Percentiles rank a stretch among this genome's conserved stretches.
phyloP scores from a whole-genome alignment of 1,140 invertebrate genomes.

The Drosophila repletoides region DNA sequence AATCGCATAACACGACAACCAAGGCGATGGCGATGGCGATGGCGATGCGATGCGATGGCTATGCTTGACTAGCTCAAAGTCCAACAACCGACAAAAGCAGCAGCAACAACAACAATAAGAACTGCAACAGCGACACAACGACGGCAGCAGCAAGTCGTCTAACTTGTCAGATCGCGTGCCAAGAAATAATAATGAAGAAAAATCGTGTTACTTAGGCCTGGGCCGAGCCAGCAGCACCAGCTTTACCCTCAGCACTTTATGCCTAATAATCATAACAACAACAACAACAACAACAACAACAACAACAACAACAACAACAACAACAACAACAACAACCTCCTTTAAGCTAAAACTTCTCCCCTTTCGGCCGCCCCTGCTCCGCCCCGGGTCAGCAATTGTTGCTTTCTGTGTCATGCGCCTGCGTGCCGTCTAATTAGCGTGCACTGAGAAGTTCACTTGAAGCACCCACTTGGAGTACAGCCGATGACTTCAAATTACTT shows the following conservation, averaged over 20 bases:
- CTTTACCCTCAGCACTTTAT: conserved; percentile 69
- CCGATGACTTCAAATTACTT: conserved; percentile 26
- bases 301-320: background rate
- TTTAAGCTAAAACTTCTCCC: conserved; percentile 4
- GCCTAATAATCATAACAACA: conserved; percentile 62
- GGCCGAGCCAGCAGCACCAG: conserved; percentile 24
- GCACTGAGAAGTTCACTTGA: conserved; percentile 38
- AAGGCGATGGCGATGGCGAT: conserved; percentile 66
- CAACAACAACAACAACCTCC: conserved; percentile 5
- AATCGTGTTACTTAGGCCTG: conserved; percentile 72
- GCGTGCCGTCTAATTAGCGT: conserved; percentile 67
- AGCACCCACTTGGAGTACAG: background rate
- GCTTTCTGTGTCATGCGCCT: conserved; percentile 56
- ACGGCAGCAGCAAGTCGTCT: conserved; percentile 50
- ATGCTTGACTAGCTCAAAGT: conserved; percentile 76
- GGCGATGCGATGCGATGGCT: no score
- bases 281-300: conserved; percentile 18
- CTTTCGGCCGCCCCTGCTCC: background rate
- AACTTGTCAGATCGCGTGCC: conserved; percentile 78
- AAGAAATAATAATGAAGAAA: conserved; percentile 79
- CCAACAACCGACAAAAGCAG: conserved; percentile 42
- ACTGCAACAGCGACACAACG: conserved; percentile 1
- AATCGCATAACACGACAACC: conserved; percentile 72
- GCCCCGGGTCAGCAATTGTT: no score
- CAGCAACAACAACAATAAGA: conserved; percentile 9